Percentiles rank a stretch among this genome's conserved stretches.
Conservation (phyloP, 2,113 vertebrate genomes). For the Muntiacus muntjak region DNA sequence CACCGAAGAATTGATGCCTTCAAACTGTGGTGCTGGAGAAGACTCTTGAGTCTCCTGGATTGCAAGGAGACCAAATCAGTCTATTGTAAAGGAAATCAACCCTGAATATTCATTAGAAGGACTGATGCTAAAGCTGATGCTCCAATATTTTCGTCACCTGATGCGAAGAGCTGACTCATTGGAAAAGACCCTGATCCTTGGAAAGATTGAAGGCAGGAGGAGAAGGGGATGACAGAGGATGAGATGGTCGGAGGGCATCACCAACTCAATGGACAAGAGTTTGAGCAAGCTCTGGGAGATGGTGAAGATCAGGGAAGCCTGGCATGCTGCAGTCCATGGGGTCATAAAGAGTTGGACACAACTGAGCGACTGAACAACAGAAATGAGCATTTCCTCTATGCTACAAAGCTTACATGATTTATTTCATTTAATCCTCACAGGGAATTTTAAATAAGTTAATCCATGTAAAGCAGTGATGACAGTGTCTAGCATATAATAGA, state of each 20-base stretch:
- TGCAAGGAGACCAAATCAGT: not conserved
- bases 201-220: not conserved
- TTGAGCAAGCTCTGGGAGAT: not conserved
- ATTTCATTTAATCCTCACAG: not conserved
- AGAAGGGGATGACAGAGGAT: not conserved
- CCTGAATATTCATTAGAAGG: not conserved
- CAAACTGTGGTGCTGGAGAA: not conserved
- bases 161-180: not conserved
- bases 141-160: not conserved
- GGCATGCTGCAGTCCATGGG: not conserved
- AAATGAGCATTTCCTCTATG: not conserved
- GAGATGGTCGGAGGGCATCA: not conserved
- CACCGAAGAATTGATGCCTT: not conserved
- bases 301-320: not conserved
- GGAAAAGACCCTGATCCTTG: not conserved
- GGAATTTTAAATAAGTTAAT: not conserved
- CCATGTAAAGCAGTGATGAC: not conserved
- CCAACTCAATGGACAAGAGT: not conserved
- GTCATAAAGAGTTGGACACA: not conserved
- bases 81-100: not conserved
- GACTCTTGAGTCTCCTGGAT: not conserved
- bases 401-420: not conserved
- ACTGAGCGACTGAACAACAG: not conserved
- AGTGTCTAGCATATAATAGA: not conserved
- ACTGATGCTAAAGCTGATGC: not conserved